A percentile compares a stretch with the other conserved stretches of the same genome.
These are phyloP conservation scores for Sebastes iracundus DNA, from an alignment of 2,797 vertebrate species.

Conservation along the genomic window DNA sequence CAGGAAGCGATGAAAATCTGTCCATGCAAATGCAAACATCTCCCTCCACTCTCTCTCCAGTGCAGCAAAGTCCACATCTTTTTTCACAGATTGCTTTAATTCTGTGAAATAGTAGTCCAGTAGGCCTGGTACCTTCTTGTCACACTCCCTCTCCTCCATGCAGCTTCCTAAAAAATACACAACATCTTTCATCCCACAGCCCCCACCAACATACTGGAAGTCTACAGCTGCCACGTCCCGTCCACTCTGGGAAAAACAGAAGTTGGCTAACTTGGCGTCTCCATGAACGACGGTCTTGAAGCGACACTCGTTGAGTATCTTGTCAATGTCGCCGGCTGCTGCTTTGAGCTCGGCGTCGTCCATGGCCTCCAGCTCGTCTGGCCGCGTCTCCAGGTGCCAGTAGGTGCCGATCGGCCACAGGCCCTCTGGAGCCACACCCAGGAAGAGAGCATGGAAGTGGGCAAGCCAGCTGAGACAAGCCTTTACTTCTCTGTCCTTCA, in stretches of 20 bases:
- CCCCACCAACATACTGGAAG: slow-evolving; percentile 85
- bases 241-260: slow-evolving; percentile 79
- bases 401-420: slow-evolving; percentile 85
- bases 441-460: slow-evolving; percentile 82
- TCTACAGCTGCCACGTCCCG: slow-evolving; percentile 80
- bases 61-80: slow-evolving; percentile 61
- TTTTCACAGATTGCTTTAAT: slow-evolving; percentile 56
- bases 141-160: slow-evolving; percentile 80
- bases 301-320: slow-evolving; percentile 67
- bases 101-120: slow-evolving; percentile 81
- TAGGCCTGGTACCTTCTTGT: slow-evolving; percentile 67
- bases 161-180: slow-evolving; percentile 83
- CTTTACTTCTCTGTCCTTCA: slow-evolving; percentile 78
- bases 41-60: slow-evolving; percentile 83
- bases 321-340: slow-evolving; percentile 76
- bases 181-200: slow-evolving; percentile 86
- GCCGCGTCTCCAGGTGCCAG: slow-evolving; percentile 86
- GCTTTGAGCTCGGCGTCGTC: slow-evolving; percentile 73
- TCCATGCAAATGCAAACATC: slow-evolving; percentile 83
- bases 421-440: slow-evolving; percentile 70
- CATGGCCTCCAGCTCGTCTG: slow-evolving; percentile 83
- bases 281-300: slow-evolving; percentile 84
- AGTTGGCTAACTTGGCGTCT: slow-evolving; percentile 85
- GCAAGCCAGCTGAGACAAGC: slow-evolving; percentile 84
- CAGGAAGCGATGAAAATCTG: slow-evolving; percentile 85